Base-by-base conservation (phyloP, 2,113 vertebrate genomes). In the Scomber japonicus region DNA sequence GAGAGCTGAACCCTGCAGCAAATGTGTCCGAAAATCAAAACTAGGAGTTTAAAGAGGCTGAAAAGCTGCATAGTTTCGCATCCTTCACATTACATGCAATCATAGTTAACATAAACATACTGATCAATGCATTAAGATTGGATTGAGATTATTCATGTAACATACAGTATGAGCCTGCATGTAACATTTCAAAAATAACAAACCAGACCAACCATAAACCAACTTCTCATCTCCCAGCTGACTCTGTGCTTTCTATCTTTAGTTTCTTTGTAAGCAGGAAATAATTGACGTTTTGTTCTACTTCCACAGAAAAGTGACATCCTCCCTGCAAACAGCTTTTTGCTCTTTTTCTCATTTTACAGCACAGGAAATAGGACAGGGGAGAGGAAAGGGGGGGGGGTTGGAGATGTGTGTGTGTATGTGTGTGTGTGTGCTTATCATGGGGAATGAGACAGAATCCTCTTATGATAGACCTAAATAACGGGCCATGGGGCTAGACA, bases 401-500 rank as follows among this genome's bases (percentile, higher is more conserved):
- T 5, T 27, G 35, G 13, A 54, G 15, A 45, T 27, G 24, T 27
- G 24, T 27, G 24, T 27, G 24, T 27, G 24, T 27, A 3, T 27
- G 24, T 27, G 24, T 27, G 24, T 27, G 24, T 65, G n/a, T 53
- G 45, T 48, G 62, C 59, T 79, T 80, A 78, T 75, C 54, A 60
- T 31, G 17, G 59, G 49, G 49, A 44, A 48, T 17, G 68, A 75
- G 59, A 57, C 63, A 71, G 44, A 91, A 88, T 87, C 84, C 84
- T 89, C 80, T 87, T 84, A 80, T 45, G 19, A 55, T 11, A 80
- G 76, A 79, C 68, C 78, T 66, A 68, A 76, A 86, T 84, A 86
- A 71, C 27, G 81, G 83, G 78, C 54, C 30, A 27, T 74, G 69
- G 50, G 35, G 59, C 57, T 65, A 67, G 81, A 55, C 56, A 9